A percentile compares a stretch with the other conserved stretches of the same genome.
Conservation (phyloP, 2,888 invertebrate genomes). For the Orthosia gothica region DNA sequence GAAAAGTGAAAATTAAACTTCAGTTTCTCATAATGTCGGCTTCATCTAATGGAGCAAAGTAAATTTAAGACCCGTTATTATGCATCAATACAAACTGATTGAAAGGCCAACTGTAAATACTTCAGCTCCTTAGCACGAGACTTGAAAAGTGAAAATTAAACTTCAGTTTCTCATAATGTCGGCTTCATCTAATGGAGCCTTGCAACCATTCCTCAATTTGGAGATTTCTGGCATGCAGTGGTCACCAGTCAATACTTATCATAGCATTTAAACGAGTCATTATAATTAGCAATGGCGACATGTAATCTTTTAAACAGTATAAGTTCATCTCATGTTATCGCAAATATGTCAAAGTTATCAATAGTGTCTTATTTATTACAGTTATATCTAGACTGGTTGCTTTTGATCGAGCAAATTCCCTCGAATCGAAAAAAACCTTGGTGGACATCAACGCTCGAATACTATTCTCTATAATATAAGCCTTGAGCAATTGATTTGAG, state of each 20-base stretch:
- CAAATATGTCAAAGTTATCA: slow-evolving; percentile 27
- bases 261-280: slow-evolving; percentile 4
- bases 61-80: not conserved
- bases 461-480: not conserved
- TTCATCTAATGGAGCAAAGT: not conserved
- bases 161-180: not conserved
- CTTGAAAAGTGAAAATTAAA: not conserved
- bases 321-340: slow-evolving; percentile 23
- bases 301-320: slow-evolving; percentile 12
- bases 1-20: not conserved
- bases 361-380: slow-evolving; percentile 1
- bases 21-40: not conserved
- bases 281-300: not conserved
- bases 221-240: not conserved
- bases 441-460: not conserved
- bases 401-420: not conserved
- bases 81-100: not conserved
- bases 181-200: no score
- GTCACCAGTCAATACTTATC: slow-evolving; percentile 2
- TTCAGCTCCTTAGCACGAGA: not conserved
- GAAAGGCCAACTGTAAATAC: not conserved
- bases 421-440: no score
- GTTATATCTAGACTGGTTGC: not conserved
- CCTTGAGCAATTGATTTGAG: not conserved
- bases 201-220: not conserved